Evolutionary conservation across 2,888 invertebrate species (phyloP).

Genomic region (Lasius platythorax): DNA sequence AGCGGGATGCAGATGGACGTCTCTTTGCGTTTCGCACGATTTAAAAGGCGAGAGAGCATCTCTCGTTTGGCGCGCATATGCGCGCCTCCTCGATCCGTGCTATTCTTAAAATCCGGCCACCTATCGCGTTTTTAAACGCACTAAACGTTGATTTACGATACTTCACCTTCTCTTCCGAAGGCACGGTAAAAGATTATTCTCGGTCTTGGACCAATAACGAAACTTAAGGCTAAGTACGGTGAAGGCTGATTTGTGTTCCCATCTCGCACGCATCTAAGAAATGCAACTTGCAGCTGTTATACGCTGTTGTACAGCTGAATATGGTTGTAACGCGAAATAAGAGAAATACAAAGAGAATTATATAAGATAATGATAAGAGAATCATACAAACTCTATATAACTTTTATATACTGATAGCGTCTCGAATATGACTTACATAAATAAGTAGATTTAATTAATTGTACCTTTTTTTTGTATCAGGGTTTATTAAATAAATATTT

Average conservation of each 20-base stretch:
- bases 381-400: background rate
- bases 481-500: too few relatives aligned
- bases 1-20: conserved; percentile 36
- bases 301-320: background rate
- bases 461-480: too few relatives aligned
- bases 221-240: conserved; percentile 47
- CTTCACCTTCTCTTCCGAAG: conserved; percentile 60
- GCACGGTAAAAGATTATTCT: conserved; percentile 75
- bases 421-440: background rate
- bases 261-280: conserved; percentile 6
- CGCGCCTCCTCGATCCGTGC: conserved; percentile 49
- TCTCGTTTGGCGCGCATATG: conserved; percentile 35
- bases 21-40: conserved; percentile 59
- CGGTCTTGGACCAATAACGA: conserved; percentile 56
- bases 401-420: too few relatives aligned
- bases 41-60: conserved; percentile 43
- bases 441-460: too few relatives aligned
- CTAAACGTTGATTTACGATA: conserved; percentile 75
- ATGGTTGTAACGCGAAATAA: background rate
- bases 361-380: too few relatives aligned
- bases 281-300: background rate
- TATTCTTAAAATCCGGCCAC: conserved; percentile 73
- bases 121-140: conserved; percentile 77
- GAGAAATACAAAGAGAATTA: background rate
- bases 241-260: conserved; percentile 2